Conservation (phyloP, 2,888 invertebrate genomes). For the Parapristionchus giblindavisi region DNA sequence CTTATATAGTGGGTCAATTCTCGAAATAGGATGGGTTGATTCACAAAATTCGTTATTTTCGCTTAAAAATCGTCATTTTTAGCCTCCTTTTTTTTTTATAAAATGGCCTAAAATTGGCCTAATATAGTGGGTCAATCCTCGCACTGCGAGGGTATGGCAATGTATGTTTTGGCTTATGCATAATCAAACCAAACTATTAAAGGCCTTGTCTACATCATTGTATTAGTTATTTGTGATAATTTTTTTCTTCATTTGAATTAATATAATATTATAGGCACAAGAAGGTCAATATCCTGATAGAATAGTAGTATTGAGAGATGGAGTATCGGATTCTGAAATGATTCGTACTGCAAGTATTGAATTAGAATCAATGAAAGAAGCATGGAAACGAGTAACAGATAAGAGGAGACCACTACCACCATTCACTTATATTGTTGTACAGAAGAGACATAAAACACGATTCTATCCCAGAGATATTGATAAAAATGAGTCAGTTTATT, state of each 20-base stretch:
- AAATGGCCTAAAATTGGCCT: too few relatives aligned
- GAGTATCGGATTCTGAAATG: constrained; percentile 54
- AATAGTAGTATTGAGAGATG: constrained; percentile 52
- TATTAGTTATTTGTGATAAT: neutral
- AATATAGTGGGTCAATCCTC: too few relatives aligned
- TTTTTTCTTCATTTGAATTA: neutral
- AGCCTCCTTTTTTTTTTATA: too few relatives aligned
- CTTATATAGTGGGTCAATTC: too few relatives aligned
- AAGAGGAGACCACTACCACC: constrained; percentile 29
- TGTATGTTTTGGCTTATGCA: too few relatives aligned
- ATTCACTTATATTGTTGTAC: constrained; percentile 53
- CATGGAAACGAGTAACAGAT: constrained; percentile 6
- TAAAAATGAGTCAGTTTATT: neutral
- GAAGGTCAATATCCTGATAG: constrained; percentile 43
- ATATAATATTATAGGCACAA: constrained; percentile 41
- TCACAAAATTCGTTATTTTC: too few relatives aligned
- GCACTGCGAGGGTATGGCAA: too few relatives aligned
- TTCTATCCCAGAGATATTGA: constrained; percentile 32
- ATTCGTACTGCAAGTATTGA: constrained; percentile 39
- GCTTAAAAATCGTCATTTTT: too few relatives aligned
- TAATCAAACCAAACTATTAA: too few relatives aligned
- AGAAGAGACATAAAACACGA: constrained; percentile 52
- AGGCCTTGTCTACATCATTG: neutral
- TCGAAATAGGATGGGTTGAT: too few relatives aligned
- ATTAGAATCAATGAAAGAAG: constrained; percentile 27